Conservation (phyloP, 2,797 vertebrate species). For the Hephaestus fuliginosus region DNA sequence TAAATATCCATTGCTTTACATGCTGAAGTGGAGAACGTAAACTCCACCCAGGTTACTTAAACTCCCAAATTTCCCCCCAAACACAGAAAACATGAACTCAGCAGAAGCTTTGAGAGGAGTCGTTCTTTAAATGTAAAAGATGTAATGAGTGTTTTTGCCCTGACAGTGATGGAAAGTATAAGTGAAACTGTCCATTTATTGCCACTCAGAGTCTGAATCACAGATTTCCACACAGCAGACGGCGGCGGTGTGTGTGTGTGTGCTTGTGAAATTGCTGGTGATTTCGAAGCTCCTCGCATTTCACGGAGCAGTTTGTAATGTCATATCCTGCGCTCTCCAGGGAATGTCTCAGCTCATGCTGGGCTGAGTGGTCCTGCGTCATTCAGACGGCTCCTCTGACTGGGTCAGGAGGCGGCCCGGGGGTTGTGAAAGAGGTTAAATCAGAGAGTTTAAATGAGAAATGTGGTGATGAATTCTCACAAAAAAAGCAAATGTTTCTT, state of each 20-base stretch:
- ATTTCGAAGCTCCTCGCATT: slow-evolving; percentile 74
- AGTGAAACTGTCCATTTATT: background rate
- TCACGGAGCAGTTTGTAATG: slow-evolving; percentile 77
- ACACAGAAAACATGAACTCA: background rate
- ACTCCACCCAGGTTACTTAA: background rate
- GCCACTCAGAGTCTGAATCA: slow-evolving; percentile 43
- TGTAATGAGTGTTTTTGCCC: background rate
- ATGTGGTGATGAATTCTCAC: slow-evolving; percentile 52
- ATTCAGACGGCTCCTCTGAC: slow-evolving; percentile 62
- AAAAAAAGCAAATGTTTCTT: slow-evolving; percentile 52
- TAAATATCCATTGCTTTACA: background rate
- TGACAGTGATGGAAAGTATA: slow-evolving; percentile 1
- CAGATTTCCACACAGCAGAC: slow-evolving; percentile 45
- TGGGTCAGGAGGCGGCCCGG: slow-evolving; percentile 50
- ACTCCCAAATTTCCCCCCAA: background rate
- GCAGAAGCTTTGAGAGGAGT: background rate
- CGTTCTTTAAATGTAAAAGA: no score
- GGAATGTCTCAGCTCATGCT: slow-evolving; percentile 85
- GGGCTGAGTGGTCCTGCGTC: slow-evolving; percentile 77
- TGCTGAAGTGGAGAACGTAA: background rate
- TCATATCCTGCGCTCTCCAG: slow-evolving; percentile 80
- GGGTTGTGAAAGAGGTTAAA: slow-evolving; percentile 58
- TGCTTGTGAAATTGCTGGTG: slow-evolving; percentile 73
- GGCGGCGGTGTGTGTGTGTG: background rate
- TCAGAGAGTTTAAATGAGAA: slow-evolving; percentile 27